Percentiles rank a stretch among this genome's conserved stretches.
These are phyloP conservation scores for Xestia ashworthii DNA, from an alignment of 2,888 invertebrate species.

Conservation along the genomic window DNA sequence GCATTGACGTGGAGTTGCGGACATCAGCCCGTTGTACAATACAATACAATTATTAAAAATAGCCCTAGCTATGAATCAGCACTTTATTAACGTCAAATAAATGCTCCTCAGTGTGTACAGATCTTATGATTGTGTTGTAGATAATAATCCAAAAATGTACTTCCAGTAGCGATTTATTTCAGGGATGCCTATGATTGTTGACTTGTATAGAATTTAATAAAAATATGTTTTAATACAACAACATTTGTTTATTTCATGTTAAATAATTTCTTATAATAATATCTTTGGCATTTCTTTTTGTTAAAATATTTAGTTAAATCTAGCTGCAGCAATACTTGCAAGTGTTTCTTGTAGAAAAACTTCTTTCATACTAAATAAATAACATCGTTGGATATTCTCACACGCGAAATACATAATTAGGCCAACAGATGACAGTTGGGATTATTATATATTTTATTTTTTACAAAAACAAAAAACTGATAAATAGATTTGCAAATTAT, in stretches of 20 bases:
- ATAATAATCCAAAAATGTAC: constrained; percentile 43
- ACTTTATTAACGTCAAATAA: neutral
- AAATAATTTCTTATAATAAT: neutral
- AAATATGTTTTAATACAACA: constrained; percentile 57
- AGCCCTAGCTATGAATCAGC: neutral
- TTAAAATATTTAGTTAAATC: neutral
- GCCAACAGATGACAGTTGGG: neutral
- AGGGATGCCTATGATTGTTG: constrained; percentile 58
- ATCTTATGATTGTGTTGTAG: constrained; percentile 43
- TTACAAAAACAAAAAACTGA: no score
- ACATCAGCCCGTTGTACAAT: no score
- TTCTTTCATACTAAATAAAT: neutral
- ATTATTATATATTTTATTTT: no score
- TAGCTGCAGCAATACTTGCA: neutral
- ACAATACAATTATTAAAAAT: neutral
- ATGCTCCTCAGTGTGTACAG: constrained; percentile 7
- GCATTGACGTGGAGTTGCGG: no score
- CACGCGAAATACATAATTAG: neutral
- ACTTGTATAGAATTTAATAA: constrained; percentile 68
- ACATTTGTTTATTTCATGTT: constrained; percentile 5
- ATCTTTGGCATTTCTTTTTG: constrained; percentile 28
- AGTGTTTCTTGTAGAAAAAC: neutral
- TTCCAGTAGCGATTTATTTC: constrained; percentile 50
- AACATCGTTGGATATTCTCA: neutral
- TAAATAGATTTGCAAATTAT: no score